Percentiles rank a stretch among this genome's conserved stretches.
phyloP scores from a whole-genome alignment of 2,113 vertebrate species.

The Vicugna pacos region DNA sequence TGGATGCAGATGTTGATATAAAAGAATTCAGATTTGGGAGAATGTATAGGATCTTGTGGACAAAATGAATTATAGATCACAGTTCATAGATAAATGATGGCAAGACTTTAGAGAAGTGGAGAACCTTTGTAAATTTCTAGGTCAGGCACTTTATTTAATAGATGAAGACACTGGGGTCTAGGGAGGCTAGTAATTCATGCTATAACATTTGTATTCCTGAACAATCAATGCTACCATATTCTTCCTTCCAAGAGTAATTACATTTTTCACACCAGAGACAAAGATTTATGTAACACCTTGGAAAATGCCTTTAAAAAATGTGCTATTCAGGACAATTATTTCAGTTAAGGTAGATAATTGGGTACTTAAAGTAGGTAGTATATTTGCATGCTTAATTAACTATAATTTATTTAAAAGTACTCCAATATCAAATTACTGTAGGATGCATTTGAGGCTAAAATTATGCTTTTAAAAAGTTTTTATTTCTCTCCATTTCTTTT shows the following conservation, averaged over 20 bases:
- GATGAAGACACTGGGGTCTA: neutral
- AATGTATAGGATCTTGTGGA: neutral
- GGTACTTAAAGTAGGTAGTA: conserved; percentile 74
- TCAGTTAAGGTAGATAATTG: conserved; percentile 76
- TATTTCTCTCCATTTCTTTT: conserved; percentile 59
- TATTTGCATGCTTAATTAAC: conserved; percentile 82
- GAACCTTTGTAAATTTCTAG: conserved; percentile 33
- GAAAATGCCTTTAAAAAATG: conserved; percentile 70
- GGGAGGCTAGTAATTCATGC: conserved; percentile 23
- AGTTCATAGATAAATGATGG: neutral
- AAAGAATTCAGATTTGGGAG: neutral
- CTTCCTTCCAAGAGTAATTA: conserved; percentile 70
- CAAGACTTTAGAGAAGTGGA: neutral
- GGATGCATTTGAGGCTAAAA: conserved; percentile 72
- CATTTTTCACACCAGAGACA: conserved; percentile 71
- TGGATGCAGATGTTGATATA: neutral
- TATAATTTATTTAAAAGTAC: conserved; percentile 80
- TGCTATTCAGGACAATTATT: conserved; percentile 75
- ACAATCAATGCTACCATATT: conserved; percentile 47
- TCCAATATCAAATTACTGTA: conserved; percentile 68
- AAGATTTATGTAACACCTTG: conserved; percentile 75
- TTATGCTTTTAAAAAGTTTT: conserved; percentile 75
- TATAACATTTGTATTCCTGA: conserved; percentile 38
- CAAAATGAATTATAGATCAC: neutral
- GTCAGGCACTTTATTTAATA: conserved; percentile 22